phyloP scores from a whole-genome alignment of 2,888 invertebrate species.

The Eristalis pertinax region DNA sequence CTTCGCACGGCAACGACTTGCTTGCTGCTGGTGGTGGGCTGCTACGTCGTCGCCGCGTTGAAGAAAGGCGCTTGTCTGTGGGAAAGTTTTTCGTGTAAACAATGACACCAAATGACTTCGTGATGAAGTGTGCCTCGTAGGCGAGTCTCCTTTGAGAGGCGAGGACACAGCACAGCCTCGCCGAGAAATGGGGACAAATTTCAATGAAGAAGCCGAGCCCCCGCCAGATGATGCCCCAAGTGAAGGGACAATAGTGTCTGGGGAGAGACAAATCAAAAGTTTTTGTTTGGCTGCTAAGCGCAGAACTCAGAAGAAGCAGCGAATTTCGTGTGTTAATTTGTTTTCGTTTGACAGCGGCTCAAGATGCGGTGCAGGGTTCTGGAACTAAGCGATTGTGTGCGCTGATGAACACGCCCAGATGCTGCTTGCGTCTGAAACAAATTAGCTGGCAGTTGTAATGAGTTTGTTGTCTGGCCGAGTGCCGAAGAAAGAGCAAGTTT shows the following conservation, averaged over 20 bases:
- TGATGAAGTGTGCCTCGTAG: conserved; percentile 44
- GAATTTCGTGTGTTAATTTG: conserved; percentile 27
- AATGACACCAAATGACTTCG: conserved; percentile 55
- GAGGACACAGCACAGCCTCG: not conserved
- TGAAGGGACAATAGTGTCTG: conserved; percentile 29
- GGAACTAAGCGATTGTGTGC: conserved; percentile 3
- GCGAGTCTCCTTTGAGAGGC: conserved; percentile 22
- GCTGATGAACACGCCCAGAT: not conserved
- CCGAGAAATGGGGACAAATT: conserved; percentile 16
- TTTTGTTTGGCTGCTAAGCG: conserved; percentile 21
- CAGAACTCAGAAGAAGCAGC: too few relatives aligned
- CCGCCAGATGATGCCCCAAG: not conserved
- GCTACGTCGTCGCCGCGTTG: not conserved
- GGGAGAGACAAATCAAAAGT: conserved; percentile 31
- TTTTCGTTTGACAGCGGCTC: conserved; percentile 11
- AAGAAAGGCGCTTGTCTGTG: not conserved
- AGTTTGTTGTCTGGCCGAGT: too few relatives aligned
- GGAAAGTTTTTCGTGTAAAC: conserved; percentile 47
- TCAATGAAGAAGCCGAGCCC: conserved; percentile 27
- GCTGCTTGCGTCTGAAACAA: too few relatives aligned
- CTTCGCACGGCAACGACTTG: not conserved
- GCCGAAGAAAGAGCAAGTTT: too few relatives aligned
- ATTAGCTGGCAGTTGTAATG: too few relatives aligned
- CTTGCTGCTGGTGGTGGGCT: not conserved
- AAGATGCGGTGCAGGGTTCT: not conserved